Evolutionary conservation across 2,113 vertebrate species (phyloP), one percentile per base, ranked within the genome.

Genomic region (Sarotherodon lohbergeri): DNA sequence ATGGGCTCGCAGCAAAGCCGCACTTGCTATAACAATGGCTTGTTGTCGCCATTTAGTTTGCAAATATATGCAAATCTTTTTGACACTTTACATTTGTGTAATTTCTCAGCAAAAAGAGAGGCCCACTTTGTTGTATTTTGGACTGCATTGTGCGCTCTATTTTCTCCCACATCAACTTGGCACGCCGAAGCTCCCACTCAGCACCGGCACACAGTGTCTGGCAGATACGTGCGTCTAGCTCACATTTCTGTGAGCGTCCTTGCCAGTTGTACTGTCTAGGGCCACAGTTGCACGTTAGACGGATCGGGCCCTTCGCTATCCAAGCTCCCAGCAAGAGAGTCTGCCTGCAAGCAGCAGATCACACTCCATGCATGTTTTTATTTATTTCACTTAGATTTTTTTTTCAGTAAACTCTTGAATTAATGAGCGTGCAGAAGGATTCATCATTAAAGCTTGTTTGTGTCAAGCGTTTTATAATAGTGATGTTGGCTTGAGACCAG

Each of bases 61-160:
- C 84, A 91, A 93, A 90, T 90, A 63, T 84, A 90, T 92, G 92
- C 92, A 90, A 93, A 93, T 91, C 87, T 83, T 71, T 80, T 66
- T 61, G 66, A 84, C 86, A 54, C 89, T 83, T 84, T 57, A 78
- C 52, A 89, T 90, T 83, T 84, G 76, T 83, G 79, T 91, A 85
- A 88, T 87, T 91, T 83, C 84, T 36, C 41, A 76, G 88, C 88
- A 78, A 76, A 89, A 68, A 89, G 81, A 73, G 87, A 91, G 90
- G 63, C 32, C 85, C 87, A 85, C 87, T 89, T 89, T 89, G 88
- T 91, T 91, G 83, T 90, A 50, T 87, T 92, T 82, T 81, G 85
- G 71, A 83, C 41, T 54, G 82, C 86, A 85, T 87, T 91, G 90
- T 92, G 87, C 82, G 92, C 73, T 88, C 92, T 93, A 93, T 92